phyloP scores from a whole-genome alignment of 2,113 vertebrate species.

The Bothrops jararaca region DNA sequence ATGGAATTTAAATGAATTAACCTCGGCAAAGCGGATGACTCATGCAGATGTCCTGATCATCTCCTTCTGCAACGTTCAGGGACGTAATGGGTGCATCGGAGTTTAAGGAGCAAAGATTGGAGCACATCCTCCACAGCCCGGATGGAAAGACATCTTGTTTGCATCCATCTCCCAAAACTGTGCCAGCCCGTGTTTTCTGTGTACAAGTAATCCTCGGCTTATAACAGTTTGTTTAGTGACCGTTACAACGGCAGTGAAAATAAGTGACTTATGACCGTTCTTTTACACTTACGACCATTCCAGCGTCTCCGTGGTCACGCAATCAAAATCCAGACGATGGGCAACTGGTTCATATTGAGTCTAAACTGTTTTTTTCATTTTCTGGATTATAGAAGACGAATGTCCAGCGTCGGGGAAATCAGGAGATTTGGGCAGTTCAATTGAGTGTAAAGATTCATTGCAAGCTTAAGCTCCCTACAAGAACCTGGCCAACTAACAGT shows the following conservation, averaged over 20 bases:
- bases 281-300: too few species aligned
- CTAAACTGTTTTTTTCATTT: background rate
- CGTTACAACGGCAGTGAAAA: too few species aligned
- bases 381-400: background rate
- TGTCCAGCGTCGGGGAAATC: background rate
- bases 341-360: too few species aligned
- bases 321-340: too few species aligned
- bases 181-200: background rate
- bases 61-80: background rate
- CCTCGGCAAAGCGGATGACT: background rate
- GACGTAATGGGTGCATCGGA: rapidly evolving
- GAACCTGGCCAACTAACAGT: too few species aligned
- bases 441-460: too few species aligned
- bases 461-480: too few species aligned
- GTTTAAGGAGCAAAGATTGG: background rate
- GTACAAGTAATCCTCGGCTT: too few species aligned
- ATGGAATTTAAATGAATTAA: background rate
- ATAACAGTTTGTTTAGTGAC: too few species aligned
- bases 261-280: too few species aligned
- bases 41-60: background rate
- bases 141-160: background rate
- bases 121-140: background rate
- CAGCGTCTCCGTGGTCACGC: too few species aligned
- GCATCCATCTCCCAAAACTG: background rate
- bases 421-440: too few species aligned